Evolutionary conservation across 2,797 vertebrate species (phyloP), one percentile per base, ranked within the genome.

Genomic region (Vespertilio murinus): DNA sequence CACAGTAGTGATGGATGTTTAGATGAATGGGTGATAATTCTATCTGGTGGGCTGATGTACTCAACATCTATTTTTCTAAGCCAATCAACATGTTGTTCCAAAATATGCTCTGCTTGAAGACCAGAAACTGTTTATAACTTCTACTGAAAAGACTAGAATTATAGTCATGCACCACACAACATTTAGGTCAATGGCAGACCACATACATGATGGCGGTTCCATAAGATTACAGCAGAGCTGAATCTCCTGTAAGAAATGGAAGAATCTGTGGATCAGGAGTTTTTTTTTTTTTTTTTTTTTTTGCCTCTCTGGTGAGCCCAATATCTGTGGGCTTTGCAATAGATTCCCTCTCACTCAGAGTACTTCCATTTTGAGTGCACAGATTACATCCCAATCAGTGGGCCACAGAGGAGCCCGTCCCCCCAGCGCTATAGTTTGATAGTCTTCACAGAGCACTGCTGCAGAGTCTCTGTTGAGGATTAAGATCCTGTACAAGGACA

Each of bases 81-180:
- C 16, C 52, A 83, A 10, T 54, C 45, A 56, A 47, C 38, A 30
- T 18, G 25, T 64, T 91, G 45, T 74, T 85, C 42, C 42, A 90
- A 87, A 90, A 78, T 81, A 47, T 38, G 77, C 49, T 79, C 80
- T 92, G 42, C 33, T 78, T 56, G 35, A 94, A 95, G 38, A 42
- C 47, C 78, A 69, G 40, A 77, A 56, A 69, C 6, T 61, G 13
- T 52, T 79, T 49, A 71, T 22, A 65, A 25, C 47, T 71, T 80
- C 59, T 71, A 30, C 23, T 42, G 40, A 78, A 73, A 86, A 73
- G 40, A 23, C 64, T 74, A 71, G 75, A 88, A 79, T 78, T 47
- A 33, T 10, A 70, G n/a, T 54, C n/a, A 5, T 54, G 47, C 49
- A 9, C 33, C 22, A 9, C 75, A 56, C 56, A 40, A 78, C 33